A percentile compares a stretch with the other conserved stretches of the same genome.
Evolutionary conservation across 2,888 invertebrate species (phyloP).

Genomic region (Drosophila subquinaria): DNA sequence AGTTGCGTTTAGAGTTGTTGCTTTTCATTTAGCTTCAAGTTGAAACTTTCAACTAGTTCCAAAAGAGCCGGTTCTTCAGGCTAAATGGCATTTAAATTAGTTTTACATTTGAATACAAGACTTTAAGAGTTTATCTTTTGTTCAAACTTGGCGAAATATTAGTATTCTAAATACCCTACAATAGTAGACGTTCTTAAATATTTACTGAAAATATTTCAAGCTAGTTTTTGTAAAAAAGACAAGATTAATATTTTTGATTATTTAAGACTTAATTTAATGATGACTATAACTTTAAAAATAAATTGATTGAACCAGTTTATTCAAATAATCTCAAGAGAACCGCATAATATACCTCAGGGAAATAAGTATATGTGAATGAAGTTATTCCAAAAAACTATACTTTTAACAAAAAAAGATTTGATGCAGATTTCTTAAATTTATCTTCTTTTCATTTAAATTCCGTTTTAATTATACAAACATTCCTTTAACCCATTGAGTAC

Average conservation of each 20-base stretch:
- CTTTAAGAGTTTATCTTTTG: not conserved
- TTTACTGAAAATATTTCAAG: not conserved
- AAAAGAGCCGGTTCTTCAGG: slow-evolving; percentile 7
- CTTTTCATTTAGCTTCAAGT: not conserved
- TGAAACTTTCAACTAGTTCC: slow-evolving; percentile 16
- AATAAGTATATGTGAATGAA: too few relatives aligned
- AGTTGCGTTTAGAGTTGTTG: slow-evolving; percentile 28
- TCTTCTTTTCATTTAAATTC: too few relatives aligned
- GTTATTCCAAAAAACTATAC: too few relatives aligned
- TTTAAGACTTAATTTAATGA: not conserved
- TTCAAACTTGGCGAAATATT: not conserved
- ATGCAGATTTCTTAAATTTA: too few relatives aligned
- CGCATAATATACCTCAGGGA: not conserved
- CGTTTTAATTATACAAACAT: too few relatives aligned
- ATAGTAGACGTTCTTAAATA: not conserved
- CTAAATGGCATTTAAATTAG: slow-evolving; percentile 9
- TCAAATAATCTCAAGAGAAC: not conserved
- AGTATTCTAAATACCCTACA: not conserved
- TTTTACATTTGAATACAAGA: not conserved
- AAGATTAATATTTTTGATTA: not conserved
- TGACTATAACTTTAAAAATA: too few relatives aligned
- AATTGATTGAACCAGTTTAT: not conserved
- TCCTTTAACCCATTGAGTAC: too few relatives aligned
- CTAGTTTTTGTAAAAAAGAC: not conserved
- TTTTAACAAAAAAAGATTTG: too few relatives aligned